Evolutionary conservation across 1,140 invertebrate genomes (phyloP), one percentile per base, ranked within the genome.

Genomic region (Camponotus vicinus): DNA sequence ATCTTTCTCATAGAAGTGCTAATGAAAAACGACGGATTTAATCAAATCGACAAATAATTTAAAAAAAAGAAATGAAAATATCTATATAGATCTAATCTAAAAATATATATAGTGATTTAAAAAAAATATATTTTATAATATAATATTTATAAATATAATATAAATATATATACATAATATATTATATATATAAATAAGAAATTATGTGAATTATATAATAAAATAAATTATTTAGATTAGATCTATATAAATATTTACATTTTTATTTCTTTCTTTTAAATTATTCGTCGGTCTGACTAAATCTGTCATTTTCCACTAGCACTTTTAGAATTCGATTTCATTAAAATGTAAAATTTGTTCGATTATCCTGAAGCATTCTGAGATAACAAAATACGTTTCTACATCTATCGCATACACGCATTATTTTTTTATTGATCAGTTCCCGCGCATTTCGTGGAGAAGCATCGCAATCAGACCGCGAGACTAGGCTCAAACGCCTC

Each of bases 401-500:
- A 52, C 49, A 18, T 52, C 13, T 52, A 18, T 52, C 18, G 49
- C 13, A 4, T 15, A 52, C 15, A 52, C 15, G 15, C 1, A 18
- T 52, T 4, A 18, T 52, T 52, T 4, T 18, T 78, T 64, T 37
- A 40, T 13, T 52, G 49, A 4, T n/a, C 92, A 98, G 98, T 98
- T 2, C 98, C 98, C 11, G 98, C 98, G 1, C 96, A 98, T 91
- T 98, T 98, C 92, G 96, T 92, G 59, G 94, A 95, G 40, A 95
- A 94, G 84, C 97, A 91, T 97, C 97, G 95, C 97, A 98, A 96
- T 88, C 94, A 95, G 77, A 95, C 95, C 9, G 94, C 95, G 0
- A 89, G 93, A 15, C 84, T 98, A 96, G 84, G 97, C 97, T 93
- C 97, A 96, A 94, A 97, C 96, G 70, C 97, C 96, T 95, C 94